Conservation (phyloP, 2,797 vertebrate species). For the Sebastes iracundus region DNA sequence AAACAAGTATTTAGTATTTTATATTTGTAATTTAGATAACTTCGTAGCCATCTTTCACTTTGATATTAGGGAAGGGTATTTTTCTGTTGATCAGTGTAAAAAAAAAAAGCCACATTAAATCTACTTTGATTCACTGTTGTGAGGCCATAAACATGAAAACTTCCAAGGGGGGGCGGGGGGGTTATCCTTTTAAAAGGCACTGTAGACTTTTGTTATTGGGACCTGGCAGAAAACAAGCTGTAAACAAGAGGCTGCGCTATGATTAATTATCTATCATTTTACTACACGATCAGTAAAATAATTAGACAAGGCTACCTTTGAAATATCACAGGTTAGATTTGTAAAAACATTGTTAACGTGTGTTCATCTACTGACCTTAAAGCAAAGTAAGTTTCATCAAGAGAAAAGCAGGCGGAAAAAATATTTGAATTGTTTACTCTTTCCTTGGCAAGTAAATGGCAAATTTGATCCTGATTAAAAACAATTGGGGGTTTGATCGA, state of each 20-base stretch:
- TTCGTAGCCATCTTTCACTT: not conserved
- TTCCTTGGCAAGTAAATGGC: not conserved
- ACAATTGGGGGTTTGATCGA: not conserved
- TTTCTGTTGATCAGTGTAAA: not conserved
- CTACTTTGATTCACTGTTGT: not conserved
- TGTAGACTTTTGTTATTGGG: not conserved
- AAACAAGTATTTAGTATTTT: not conserved
- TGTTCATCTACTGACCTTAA: not conserved
- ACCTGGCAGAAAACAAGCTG: not conserved
- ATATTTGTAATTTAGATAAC: not conserved
- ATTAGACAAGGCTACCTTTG: not conserved
- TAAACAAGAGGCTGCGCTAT: not conserved
- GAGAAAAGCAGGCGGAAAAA: not conserved
- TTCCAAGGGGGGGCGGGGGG: accelerated
- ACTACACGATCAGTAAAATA: not conserved
- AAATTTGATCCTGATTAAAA: not conserved
- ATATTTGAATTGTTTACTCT: not conserved
- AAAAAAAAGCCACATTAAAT: not conserved
- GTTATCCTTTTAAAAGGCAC: not conserved
- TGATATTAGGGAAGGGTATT: not conserved
- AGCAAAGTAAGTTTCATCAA: not conserved
- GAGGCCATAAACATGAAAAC: not conserved
- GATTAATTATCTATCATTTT: not conserved
- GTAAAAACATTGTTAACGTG: not conserved
- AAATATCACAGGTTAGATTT: not conserved